Percentiles rank a stretch among this genome's conserved stretches.
Conservation (phyloP, 2,888 invertebrate genomes). For the Hoplodrina ambigua region DNA sequence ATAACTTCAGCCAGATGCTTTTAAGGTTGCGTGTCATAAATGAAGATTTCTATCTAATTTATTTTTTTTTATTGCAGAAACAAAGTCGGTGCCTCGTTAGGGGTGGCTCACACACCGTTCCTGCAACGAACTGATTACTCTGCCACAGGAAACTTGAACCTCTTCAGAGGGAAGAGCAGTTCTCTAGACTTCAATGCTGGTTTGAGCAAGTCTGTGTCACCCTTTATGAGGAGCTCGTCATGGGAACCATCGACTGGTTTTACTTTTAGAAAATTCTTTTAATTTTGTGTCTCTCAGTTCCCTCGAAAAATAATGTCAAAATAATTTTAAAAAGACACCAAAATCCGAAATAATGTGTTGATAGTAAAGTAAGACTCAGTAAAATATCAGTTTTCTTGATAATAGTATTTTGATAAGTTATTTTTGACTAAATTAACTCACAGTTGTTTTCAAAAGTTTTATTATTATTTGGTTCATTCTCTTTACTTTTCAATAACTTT, state of each 20-base stretch:
- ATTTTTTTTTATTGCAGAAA: slow-evolving; percentile 58
- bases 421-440: background rate
- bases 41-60: background rate
- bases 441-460: background rate
- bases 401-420: background rate
- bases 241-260: slow-evolving; percentile 71
- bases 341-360: background rate
- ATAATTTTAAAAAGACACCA: background rate
- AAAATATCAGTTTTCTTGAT: background rate
- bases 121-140: slow-evolving; percentile 73
- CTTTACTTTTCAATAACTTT: too few relatives aligned
- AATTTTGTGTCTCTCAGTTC: slow-evolving; percentile 3
- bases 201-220: slow-evolving; percentile 68
- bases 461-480: background rate
- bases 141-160: slow-evolving; percentile 71
- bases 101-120: slow-evolving; percentile 67
- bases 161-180: slow-evolving; percentile 62
- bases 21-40: too few relatives aligned
- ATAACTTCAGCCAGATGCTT: too few relatives aligned
- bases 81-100: slow-evolving; percentile 69
- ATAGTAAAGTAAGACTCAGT: background rate
- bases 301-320: background rate
- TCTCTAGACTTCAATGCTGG: slow-evolving; percentile 76
- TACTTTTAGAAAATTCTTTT: slow-evolving; percentile 67
- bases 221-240: slow-evolving; percentile 65